Base-by-base conservation (phyloP, 2,797 vertebrate species). In the Philypnodon macrostomus region DNA sequence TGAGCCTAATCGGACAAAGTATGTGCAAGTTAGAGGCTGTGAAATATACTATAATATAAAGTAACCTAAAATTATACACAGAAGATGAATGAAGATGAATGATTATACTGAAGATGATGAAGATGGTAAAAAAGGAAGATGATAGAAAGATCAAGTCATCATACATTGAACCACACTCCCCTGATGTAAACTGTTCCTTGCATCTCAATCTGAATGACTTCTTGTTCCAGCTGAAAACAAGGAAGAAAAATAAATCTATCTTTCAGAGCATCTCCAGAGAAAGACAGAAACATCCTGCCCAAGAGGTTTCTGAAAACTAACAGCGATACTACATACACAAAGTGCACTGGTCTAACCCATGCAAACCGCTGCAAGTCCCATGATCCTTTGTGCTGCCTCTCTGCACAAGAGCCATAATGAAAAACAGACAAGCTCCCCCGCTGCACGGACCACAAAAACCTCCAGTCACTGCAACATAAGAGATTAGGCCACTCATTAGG, bases 401-500 rank as follows among this genome's bases (percentile, higher is more conserved):
- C 51, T 68, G 66, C 67, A 67, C 59, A 62, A 69, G 55, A 75
- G 46, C 58, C 50, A 37, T 83, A 86, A 88, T 84, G 83, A 79
- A 75, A 84, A 84, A 60, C 84, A 89, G 85, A 77, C 76, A 53
- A 62, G 63, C 75, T 63, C 74, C 70, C 60, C 73, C 64, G 60
- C 75, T 73, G 61, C 80, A 82, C 73, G 38, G 39, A 73, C 75
- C 80, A 73, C 76, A 83, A 66, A 77, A 77, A 58, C 54, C 69
- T 74, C 67, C 55, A 50, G 78, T 83, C 65, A 63, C 62, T 74
- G 63, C 75, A n/a, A 75, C 73, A 84, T 67, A 70, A 78, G 70
- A 83, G 84, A 86, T 83, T 85, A 84, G 68, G 50, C 48, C 45
- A 73, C 77, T 86, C 82, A 82, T 87, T 87, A 85, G 73, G 67